Evolutionary conservation across 2,888 invertebrate genomes (phyloP).

Genomic region (Acronicta psi): DNA sequence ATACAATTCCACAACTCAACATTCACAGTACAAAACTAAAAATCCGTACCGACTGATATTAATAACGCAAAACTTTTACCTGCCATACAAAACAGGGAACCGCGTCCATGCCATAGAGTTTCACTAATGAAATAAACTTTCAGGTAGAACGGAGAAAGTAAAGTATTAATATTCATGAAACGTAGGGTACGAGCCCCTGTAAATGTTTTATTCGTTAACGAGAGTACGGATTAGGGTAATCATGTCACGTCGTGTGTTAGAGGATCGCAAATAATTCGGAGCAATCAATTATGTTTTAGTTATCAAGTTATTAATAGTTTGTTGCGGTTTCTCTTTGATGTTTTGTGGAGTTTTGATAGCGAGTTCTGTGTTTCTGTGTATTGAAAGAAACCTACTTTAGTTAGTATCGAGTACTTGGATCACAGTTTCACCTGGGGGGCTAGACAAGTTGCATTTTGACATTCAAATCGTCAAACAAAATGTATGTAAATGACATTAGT

Average conservation of each 20-base stretch:
- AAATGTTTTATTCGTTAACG: slow-evolving; percentile 89
- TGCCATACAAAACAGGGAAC: slow-evolving; percentile 33
- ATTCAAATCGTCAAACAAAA: too few species aligned
- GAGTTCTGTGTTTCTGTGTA: too few species aligned
- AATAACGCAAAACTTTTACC: slow-evolving; percentile 31
- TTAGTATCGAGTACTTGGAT: too few species aligned
- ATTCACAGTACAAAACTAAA: slow-evolving; percentile 28
- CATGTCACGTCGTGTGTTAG: slow-evolving; percentile 85
- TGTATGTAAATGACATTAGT: too few species aligned
- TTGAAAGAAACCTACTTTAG: too few species aligned
- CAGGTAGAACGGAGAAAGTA: slow-evolving; percentile 79
- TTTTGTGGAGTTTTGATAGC: not conserved
- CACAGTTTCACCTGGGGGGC: too few species aligned
- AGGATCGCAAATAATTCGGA: slow-evolving; percentile 81
- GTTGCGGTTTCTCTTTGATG: not conserved
- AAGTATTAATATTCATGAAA: slow-evolving; percentile 85
- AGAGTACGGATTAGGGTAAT: slow-evolving; percentile 85
- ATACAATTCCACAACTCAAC: too few species aligned
- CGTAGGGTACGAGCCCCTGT: slow-evolving; percentile 80
- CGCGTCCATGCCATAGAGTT: slow-evolving; percentile 64
- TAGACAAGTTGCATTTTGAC: too few species aligned
- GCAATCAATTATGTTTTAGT: slow-evolving; percentile 78
- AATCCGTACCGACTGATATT: slow-evolving; percentile 26
- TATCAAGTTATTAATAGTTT: slow-evolving; percentile 51
- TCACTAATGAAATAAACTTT: slow-evolving; percentile 86